Conservation (phyloP, 2,113 vertebrate species). For the Pogona vitticeps region DNA sequence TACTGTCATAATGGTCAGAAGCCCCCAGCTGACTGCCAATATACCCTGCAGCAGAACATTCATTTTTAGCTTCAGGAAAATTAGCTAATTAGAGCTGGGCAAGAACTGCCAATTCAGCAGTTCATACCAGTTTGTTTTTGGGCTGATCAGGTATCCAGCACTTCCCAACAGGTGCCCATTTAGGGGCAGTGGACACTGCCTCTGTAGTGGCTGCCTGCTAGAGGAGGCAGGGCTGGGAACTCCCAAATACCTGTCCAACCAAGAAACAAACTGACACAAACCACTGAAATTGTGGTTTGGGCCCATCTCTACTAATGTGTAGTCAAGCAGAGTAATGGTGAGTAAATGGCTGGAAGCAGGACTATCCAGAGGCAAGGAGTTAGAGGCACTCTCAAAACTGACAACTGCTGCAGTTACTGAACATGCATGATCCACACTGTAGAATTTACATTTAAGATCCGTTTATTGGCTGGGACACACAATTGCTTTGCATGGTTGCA, state of each 20-base stretch:
- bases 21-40: background rate
- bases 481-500: background rate
- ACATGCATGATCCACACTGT: too few relatives aligned
- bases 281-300: too few relatives aligned
- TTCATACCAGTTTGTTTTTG: too few relatives aligned
- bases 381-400: background rate
- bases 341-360: background rate
- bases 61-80: background rate
- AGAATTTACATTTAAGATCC: background rate
- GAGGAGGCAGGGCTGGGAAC: too few relatives aligned
- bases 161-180: too few relatives aligned
- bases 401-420: background rate
- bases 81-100: too few relatives aligned
- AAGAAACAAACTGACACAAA: too few relatives aligned
- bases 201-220: too few relatives aligned
- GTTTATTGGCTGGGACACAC: background rate
- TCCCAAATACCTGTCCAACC: background rate
- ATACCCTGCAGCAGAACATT: background rate
- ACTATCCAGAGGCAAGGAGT: background rate
- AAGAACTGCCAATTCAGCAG: too few relatives aligned
- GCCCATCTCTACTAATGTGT: too few relatives aligned
- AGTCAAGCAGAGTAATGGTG: background rate
- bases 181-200: too few relatives aligned
- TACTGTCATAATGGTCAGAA: background rate
- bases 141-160: too few relatives aligned